Percentiles rank a stretch among this genome's conserved stretches.
phyloP scores from a whole-genome alignment of 2,888 invertebrate species.

The Spodoptera picta region DNA sequence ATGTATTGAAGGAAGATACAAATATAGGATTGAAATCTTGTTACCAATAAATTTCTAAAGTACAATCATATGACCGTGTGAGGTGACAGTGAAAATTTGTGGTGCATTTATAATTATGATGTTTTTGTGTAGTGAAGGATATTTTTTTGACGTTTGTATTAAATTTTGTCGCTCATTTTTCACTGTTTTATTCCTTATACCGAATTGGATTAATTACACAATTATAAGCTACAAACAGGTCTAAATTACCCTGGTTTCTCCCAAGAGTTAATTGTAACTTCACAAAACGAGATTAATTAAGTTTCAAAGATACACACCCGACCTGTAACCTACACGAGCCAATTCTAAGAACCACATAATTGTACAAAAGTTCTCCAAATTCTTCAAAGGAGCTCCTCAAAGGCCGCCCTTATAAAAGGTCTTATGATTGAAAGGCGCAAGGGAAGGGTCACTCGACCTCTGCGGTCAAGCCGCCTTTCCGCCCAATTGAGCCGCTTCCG shows the following conservation, averaged over 20 bases:
- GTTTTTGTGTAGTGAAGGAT: slow-evolving; percentile 55
- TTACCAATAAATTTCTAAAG: slow-evolving; percentile 28
- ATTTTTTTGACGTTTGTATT: slow-evolving; percentile 46
- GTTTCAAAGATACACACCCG: slow-evolving; percentile 23
- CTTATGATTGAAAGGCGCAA: slow-evolving; percentile 75
- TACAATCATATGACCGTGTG: slow-evolving; percentile 38
- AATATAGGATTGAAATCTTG: slow-evolving; percentile 28
- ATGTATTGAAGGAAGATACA: slow-evolving; percentile 25
- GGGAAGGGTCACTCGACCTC: slow-evolving; percentile 84
- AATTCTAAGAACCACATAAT: slow-evolving; percentile 53
- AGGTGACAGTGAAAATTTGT: slow-evolving; percentile 52
- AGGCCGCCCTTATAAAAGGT: slow-evolving; percentile 70
- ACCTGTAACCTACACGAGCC: slow-evolving; percentile 30
- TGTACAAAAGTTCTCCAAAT: slow-evolving; percentile 55
- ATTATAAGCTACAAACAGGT: slow-evolving; percentile 1
- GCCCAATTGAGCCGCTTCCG: slow-evolving; percentile 78
- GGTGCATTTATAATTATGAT: slow-evolving; percentile 39
- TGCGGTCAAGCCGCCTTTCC: slow-evolving; percentile 82
- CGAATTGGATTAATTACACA: not conserved
- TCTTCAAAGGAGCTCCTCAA: slow-evolving; percentile 63
- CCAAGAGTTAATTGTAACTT: slow-evolving; percentile 13
- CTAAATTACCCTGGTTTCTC: slow-evolving; percentile 9
- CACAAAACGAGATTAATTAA: slow-evolving; percentile 20
- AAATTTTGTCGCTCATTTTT: slow-evolving; percentile 40
- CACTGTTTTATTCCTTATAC: slow-evolving; percentile 4